A percentile compares a stretch with the other conserved stretches of the same genome.
These are phyloP conservation scores for Crenichthys baileyi DNA, from an alignment of 2,797 vertebrate genomes.

Conservation along the genomic window DNA sequence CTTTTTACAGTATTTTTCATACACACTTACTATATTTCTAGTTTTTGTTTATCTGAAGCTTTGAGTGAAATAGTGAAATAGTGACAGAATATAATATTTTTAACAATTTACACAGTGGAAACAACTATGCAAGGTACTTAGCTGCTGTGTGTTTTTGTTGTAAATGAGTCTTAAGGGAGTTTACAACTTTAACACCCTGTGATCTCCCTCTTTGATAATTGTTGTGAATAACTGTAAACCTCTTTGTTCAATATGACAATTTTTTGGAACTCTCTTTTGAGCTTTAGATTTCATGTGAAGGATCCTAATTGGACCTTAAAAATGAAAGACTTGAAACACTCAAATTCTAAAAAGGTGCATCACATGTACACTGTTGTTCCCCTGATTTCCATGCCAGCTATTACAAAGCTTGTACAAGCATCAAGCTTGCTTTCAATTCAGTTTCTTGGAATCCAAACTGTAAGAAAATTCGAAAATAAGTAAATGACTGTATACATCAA, in stretches of 20 bases:
- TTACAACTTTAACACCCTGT: conserved; percentile 24
- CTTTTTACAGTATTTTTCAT: background rate
- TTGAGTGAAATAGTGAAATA: background rate
- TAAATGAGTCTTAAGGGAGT: conserved; percentile 41
- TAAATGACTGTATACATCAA: too few species aligned
- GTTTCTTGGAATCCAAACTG: too few species aligned
- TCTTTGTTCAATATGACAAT: conserved; percentile 30
- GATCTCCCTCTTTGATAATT: background rate
- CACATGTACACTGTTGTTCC: too few species aligned
- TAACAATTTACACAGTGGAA: background rate
- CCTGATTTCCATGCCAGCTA: too few species aligned
- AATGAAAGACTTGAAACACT: too few species aligned
- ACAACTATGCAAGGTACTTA: conserved; percentile 12
- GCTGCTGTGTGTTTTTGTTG: conserved; percentile 18
- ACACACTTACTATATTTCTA: background rate
- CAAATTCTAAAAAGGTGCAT: too few species aligned
- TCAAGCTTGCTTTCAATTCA: too few species aligned
- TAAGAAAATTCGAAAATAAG: too few species aligned
- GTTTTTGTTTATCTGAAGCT: background rate
- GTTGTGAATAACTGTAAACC: conserved; percentile 46
- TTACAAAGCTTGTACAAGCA: too few species aligned
- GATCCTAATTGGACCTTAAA: too few species aligned
- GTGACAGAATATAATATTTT: background rate
- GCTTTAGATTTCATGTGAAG: conserved; percentile 19
- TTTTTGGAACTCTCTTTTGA: conserved; percentile 8